Evolutionary conservation across 2,113 vertebrate species (phyloP), one percentile per base, ranked within the genome.

Genomic region (Centropus bengalensis): DNA sequence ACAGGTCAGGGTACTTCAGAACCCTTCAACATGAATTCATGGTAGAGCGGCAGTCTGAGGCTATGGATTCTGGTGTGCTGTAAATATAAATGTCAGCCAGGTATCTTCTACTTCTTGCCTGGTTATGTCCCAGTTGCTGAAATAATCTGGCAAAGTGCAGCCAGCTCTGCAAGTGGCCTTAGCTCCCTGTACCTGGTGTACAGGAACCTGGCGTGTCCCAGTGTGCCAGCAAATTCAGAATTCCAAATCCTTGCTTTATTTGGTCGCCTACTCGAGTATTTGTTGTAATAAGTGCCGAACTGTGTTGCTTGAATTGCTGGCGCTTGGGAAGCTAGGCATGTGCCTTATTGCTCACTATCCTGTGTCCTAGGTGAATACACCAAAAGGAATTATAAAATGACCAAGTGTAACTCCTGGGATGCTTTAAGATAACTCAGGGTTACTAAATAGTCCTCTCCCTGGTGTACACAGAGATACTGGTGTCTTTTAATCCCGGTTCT

Each of bases 1-100:
- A 26, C 42, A 45, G 56, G 89, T 86, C 71, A 77, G 71, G 88
- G 89, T 94, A 92, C 90, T 94, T 89, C 7, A 68, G 4, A 70
- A 70, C 74, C 55, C 15, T 30, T 76, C 76, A 85, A 84, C 59
- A 49, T 27, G 89, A 45, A 74, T 67, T 86, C 0, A 5, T 89
- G 91, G 89, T 91, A 93, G 86, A 71, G 63, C 47, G 79, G 33
- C 56, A 78, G 24, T 54, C 55, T n/a, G 32, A 44, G 38, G 26
- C 59, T 74, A 1, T 51, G 45, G 47, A 32, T 84, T 86, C 70
- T 67, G 47, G 13, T 77, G 51, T 86, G 28, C 26, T 80, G 13
- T 86, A 20, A 87, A 33, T 10, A 10, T 5, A 28, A 59, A 47
- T 9, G 27, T 73, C 28, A 90, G 76, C 26, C 24, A 52, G 47